Base-by-base conservation (phyloP, 2,113 vertebrate species). In the Calyptommatus sinebrachiatus region DNA sequence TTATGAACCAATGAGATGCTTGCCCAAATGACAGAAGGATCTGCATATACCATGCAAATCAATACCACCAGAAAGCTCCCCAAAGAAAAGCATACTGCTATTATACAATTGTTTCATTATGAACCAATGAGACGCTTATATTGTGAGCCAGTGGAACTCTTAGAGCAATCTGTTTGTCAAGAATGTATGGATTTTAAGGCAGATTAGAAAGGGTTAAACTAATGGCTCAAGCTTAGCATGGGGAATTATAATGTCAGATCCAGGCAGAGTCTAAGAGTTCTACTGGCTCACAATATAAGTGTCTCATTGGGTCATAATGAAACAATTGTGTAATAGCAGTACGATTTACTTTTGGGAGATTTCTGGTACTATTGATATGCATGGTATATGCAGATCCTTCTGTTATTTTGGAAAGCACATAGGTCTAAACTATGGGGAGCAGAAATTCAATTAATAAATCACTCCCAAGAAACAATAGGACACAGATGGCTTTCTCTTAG, bases 321-420 rank as follows among this genome's bases (percentile, higher is more conserved):
- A 89, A 7, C 18, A 78, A 21, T 21, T 80, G 61, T 84, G 73
- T 61, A 29, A 72, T 78, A 11, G 80, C 26, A 84, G 86, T 46
- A 61, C 63, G 74, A 35, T 14, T 45, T 72, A 81, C 62, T 63
- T 9, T 29, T 53, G 28, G 35, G 26, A 28, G 71, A 21, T 82
- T 61, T 67, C 3, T 31, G 71, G 81, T 35, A 28, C 24, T 62
- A 65, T 18, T 66, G 78, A 50, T 50, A 50, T 57, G 16, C 18
- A 57, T 14, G 65, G 21, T 70, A 28, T 14, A 67, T 81, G n/a
- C 1, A 81, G 5, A 74, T 21, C 84, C 46, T 4, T 48, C 11
- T 60, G n/a, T 75, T 69, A 65, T 20, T 45, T 66, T 16, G 71
- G 83, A 24, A 10, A 24, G 86, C 11, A 0, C n/a, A 69, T 3